Evolutionary conservation across 2,888 invertebrate genomes (phyloP), one percentile per base, ranked within the genome.

Genomic region (Agapetus fuscipes): DNA sequence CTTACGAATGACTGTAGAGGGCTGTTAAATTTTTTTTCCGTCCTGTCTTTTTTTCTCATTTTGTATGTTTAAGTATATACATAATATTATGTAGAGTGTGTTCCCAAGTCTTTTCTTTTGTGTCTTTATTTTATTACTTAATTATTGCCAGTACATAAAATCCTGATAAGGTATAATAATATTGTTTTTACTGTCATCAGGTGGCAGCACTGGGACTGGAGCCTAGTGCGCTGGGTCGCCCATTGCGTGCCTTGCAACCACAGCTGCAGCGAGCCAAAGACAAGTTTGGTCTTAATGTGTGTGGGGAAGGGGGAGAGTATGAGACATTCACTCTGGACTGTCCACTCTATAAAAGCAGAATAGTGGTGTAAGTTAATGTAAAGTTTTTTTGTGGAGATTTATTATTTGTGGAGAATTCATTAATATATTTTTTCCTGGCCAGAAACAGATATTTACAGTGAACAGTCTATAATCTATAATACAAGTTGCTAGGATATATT

Each of bases 291-390:
- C 71, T 94, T 48, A 91, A 94, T 68, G 80, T 95, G 28, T 96
- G 95, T 64, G 98, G 98, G 13, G 98, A 99, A 69, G 98, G 98
- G 31, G 98, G 98, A 36, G 98, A 99, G 64, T 98, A 95, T 60
- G 98, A 98, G 69, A 93, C 96, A 17, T 88, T 98, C 60, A 95
- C 95, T 5, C 69, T 96, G 45, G 95, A 98, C 71, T 97, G 97
- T 64, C 96, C 97, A 4, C 71, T 98, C 45, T 97, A 95, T 67
- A 83, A 78, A 58, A 89, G 89, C 63, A 78, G 79, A 57, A 82
- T 96, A 63, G 76, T 86, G 51, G 76, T 95, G 91, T 93, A 70
- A 83, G 88, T 80, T 55, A 53, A n/a, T n/a, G n/a, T n/a, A n/a
- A n/a, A n/a, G n/a, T n/a, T n/a, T n/a, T n/a, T n/a, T n/a, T 29